Evolutionary conservation across 2,113 vertebrate species (phyloP).

Genomic region (Perca flavescens): DNA sequence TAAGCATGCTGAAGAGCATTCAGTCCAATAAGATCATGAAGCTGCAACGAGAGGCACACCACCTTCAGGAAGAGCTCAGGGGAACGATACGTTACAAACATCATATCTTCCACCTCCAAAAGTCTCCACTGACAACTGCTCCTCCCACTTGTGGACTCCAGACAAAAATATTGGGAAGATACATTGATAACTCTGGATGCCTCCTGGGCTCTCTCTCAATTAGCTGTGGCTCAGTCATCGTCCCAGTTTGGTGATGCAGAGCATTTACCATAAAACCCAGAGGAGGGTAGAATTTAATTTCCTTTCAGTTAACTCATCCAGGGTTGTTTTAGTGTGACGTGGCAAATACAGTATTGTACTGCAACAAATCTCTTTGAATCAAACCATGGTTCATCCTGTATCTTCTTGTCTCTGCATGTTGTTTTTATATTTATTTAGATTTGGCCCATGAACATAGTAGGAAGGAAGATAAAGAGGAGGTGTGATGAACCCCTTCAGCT

Average conservation of each 20-base stretch:
- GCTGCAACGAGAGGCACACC: not conserved
- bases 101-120: conserved; percentile 5
- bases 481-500: conserved; percentile 42
- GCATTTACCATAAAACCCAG: conserved; percentile 42
- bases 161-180: conserved; percentile 23
- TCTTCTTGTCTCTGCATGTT: conserved; percentile 10
- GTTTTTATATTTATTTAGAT: conserved; percentile 26
- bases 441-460: not conserved
- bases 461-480: conserved; percentile 27
- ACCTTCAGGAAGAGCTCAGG: conserved; percentile 28
- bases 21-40: conserved; percentile 18
- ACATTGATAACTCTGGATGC: conserved; percentile 41
- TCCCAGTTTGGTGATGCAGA: conserved; percentile 31
- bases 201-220: conserved; percentile 2
- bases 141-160: conserved; percentile 35
- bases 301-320: conserved; percentile 27
- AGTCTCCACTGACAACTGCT: conserved; percentile 15
- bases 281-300: conserved; percentile 46
- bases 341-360: not conserved
- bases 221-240: conserved; percentile 31
- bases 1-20: conserved; percentile 30
- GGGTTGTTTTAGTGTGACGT: conserved; percentile 8
- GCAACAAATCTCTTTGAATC: conserved; percentile 6
- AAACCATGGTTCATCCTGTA: conserved; percentile 14
- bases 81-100: not conserved